Evolutionary conservation across 2,113 vertebrate species (phyloP), one percentile per base, ranked within the genome.

Genomic region (Gopherus flavomarginatus): DNA sequence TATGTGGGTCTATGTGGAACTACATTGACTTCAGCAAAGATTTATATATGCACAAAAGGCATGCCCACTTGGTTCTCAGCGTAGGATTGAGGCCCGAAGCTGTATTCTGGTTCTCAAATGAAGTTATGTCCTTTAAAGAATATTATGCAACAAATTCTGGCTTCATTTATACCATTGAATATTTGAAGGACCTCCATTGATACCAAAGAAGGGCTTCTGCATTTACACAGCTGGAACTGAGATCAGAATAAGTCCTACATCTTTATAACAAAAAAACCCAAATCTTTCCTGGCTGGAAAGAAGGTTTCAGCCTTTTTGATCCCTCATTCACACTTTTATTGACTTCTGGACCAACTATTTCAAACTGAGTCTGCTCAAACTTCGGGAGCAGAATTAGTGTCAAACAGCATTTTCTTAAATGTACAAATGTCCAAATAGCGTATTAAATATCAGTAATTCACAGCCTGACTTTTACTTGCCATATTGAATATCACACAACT

Each of bases 1-100:
- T 24, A 56, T 26, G 56, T 50, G 52, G 12, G 21, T 86, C 85
- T 26, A 6, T 17, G 35, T 17, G 44, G 38, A 81, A 2, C 44
- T 85, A 59, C 86, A 26, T 4, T 47, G 0, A 0, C n/a, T 2
- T 19, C 59, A 44, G 29, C 14, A 8, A 49, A 35, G 44, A 11
- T 81, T 89, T 69, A 42, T 59, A 6, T 0, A 3, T n/a, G 8
- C 9, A 54, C 65, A 50, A 69, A 54, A 85, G 53, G 65, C 65
- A 19, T 72, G 65, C n/a, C 38, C 17, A 72, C 5, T 13, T 35
- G 29, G 5, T 6, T 1, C 1, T 4, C 1, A 21, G 6, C 26
- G 4, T 4, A 5, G 2, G 29, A 52, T 10, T 11, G 27, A 81
- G 31, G 19, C 49, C 17, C 8, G 10, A 52, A 79, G 16, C 29